Evolutionary conservation across 2,888 invertebrate genomes (phyloP).

Genomic region (Tolmerus cingulatus): DNA sequence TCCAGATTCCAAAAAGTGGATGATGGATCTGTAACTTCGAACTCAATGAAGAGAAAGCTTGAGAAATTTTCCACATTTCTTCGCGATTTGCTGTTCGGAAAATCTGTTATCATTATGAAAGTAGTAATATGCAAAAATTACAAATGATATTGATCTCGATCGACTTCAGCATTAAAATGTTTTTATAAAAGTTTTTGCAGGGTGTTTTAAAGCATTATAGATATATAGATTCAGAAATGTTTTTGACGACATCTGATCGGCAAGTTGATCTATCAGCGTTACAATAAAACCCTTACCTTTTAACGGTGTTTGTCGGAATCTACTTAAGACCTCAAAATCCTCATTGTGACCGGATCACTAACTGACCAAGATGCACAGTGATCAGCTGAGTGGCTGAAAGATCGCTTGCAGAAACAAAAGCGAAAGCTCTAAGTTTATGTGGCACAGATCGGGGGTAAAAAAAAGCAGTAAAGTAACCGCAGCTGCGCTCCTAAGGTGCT

Average conservation of each 20-base stretch:
- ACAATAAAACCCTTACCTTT: neutral
- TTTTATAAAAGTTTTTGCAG: no score
- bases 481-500: neutral
- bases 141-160: no score
- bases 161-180: no score
- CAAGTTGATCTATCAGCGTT: neutral
- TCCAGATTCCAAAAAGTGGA: no score
- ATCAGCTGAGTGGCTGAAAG: neutral
- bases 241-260: neutral
- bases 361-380: neutral
- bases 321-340: neutral
- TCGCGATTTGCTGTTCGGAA: no score
- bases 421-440: neutral
- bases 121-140: no score
- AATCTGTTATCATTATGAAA: no score
- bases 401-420: neutral
- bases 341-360: neutral
- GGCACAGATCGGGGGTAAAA: neutral
- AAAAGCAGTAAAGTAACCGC: neutral
- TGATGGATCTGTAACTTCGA: no score
- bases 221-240: neutral
- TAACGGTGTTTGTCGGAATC: neutral
- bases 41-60: no score
- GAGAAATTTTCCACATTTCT: no score
- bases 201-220: neutral